These are phyloP conservation scores for Heloderma charlesbogerti DNA, from an alignment of 2,113 vertebrate species.

Conservation along the genomic window DNA sequence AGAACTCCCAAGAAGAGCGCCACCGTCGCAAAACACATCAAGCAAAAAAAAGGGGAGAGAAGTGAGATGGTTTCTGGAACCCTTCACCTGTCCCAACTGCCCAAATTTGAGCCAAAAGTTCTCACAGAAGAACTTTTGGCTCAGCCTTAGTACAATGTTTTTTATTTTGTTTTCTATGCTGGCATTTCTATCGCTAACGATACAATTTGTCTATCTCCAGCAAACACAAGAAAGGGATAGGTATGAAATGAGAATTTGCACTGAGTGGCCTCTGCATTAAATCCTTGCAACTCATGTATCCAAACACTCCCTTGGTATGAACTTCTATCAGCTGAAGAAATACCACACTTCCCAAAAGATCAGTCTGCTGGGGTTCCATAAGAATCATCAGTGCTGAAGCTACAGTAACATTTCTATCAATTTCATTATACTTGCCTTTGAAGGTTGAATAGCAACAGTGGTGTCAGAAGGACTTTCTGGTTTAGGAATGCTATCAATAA, in stretches of 20 bases:
- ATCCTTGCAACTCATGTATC: not conserved
- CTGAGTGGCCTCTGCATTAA: not conserved
- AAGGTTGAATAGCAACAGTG: conserved; percentile 60
- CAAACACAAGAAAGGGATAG: not conserved
- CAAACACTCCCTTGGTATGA: not conserved
- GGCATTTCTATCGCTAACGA: not conserved
- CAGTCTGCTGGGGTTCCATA: not conserved
- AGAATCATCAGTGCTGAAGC: not conserved
- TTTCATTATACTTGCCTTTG: conserved; percentile 79
- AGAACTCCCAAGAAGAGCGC: not conserved
- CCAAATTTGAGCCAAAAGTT: no score
- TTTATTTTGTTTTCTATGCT: not conserved
- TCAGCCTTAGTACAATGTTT: not conserved
- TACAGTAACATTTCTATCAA: conserved; percentile 5
- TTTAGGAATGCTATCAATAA: conserved; percentile 93
- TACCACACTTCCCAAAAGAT: not conserved
- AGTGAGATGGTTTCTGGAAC: not conserved
- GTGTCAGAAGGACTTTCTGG: conserved; percentile 79
- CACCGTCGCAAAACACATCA: not conserved
- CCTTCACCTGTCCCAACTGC: no score
- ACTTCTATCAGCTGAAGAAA: not conserved
- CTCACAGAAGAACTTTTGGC: not conserved
- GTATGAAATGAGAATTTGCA: not conserved
- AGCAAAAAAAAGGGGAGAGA: not conserved
- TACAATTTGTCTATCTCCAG: not conserved